phyloP scores from a whole-genome alignment of 2,888 invertebrate genomes.

The Epistrophe eligans region DNA sequence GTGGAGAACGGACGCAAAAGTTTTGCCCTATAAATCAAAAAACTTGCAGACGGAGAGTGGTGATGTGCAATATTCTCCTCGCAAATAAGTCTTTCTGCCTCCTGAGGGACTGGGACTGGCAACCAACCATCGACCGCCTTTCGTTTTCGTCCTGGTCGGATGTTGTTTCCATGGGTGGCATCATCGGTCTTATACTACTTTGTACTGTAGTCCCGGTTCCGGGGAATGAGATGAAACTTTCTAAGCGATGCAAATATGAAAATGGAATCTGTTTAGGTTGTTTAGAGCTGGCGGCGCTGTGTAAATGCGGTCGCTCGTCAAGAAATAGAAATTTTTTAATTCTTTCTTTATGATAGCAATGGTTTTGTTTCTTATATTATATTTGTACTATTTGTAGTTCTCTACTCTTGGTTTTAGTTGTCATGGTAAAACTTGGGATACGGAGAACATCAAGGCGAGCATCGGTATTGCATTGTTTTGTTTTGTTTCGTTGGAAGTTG shows the following conservation, averaged over 20 bases:
- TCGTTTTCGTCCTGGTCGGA: constrained; percentile 4
- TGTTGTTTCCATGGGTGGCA: not conserved
- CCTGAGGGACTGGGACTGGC: constrained; percentile 12
- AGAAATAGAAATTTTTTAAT: constrained; percentile 40
- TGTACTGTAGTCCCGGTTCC: not conserved
- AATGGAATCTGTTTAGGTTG: constrained; percentile 62
- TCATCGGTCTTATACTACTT: not conserved
- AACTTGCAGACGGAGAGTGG: constrained; percentile 45
- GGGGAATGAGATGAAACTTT: constrained; percentile 35
- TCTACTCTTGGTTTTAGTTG: constrained; percentile 12
- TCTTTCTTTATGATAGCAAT: constrained; percentile 33
- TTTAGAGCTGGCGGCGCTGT: constrained; percentile 43
- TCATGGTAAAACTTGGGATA: constrained; percentile 4
- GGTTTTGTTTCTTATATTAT: constrained; percentile 33
- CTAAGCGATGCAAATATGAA: constrained; percentile 66
- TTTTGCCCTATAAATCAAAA: constrained; percentile 52
- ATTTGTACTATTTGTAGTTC: not conserved
- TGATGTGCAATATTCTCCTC: constrained; percentile 44
- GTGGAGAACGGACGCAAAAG: constrained; percentile 30
- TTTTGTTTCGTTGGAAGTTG: constrained; percentile 4
- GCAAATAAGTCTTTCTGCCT: constrained; percentile 3
- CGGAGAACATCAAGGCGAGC: constrained; percentile 16
- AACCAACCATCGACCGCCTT: constrained; percentile 15
- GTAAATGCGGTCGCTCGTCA: constrained; percentile 60
- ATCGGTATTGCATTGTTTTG: constrained; percentile 1